phyloP scores from a whole-genome alignment of 2,888 invertebrate species.

The Cosmia pyralina region DNA sequence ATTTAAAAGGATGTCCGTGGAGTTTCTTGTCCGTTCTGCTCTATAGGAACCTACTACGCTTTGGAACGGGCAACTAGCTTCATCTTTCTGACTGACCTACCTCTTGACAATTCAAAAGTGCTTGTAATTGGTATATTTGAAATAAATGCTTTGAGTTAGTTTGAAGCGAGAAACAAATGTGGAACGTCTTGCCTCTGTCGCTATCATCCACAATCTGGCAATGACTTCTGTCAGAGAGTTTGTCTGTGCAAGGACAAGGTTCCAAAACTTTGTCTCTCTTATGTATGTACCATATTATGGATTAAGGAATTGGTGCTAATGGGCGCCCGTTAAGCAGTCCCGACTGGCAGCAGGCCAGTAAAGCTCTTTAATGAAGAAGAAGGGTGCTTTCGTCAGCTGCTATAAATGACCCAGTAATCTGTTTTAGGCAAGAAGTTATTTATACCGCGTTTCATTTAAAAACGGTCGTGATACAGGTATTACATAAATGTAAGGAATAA shows the following conservation, averaged over 20 bases:
- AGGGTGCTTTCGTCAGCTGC: constrained; percentile 53
- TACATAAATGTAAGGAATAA: background rate
- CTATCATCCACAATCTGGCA: background rate
- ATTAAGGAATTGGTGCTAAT: constrained; percentile 48
- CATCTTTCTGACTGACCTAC: no score
- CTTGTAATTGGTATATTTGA: no score
- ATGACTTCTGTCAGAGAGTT: background rate
- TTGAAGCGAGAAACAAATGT: no score
- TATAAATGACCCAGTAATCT: constrained; percentile 46
- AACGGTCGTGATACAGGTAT: background rate
- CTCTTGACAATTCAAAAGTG: no score
- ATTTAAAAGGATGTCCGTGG: no score
- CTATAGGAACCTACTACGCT: no score
- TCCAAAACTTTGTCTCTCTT: background rate
- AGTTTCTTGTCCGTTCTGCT: no score
- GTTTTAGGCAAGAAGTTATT: constrained; percentile 31
- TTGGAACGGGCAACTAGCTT: no score
- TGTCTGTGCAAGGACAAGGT: background rate
- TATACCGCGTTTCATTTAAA: constrained; percentile 29
- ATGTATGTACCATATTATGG: background rate
- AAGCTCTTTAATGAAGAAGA: constrained; percentile 57
- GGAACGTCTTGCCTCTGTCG: background rate
- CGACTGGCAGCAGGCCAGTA: constrained; percentile 54
- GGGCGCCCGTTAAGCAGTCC: constrained; percentile 44
- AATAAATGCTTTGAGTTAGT: no score